Percentiles rank a stretch among this genome's conserved stretches.
phyloP scores from a whole-genome alignment of 1,140 invertebrate species.

The Bombus pyrosoma region DNA sequence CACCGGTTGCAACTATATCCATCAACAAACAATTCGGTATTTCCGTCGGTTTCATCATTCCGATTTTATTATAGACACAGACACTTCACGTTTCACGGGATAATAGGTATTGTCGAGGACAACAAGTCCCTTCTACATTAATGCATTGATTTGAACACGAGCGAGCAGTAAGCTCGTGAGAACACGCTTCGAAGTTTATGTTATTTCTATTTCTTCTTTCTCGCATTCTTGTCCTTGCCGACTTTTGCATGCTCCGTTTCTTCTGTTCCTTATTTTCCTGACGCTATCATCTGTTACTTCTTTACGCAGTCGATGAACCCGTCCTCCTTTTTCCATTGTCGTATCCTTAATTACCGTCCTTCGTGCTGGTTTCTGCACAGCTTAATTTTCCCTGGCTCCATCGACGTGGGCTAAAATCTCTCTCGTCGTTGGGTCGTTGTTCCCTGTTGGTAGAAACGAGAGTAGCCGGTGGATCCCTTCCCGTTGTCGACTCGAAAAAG shows the following conservation, averaged over 20 bases:
- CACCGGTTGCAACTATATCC: not conserved
- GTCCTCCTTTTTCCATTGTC: conserved; percentile 62
- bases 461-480: not conserved
- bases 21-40: conserved; percentile 37
- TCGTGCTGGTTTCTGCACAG: conserved; percentile 9
- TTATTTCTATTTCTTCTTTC: conserved; percentile 48
- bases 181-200: conserved; percentile 68
- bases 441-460: not conserved
- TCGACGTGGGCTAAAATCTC: not conserved
- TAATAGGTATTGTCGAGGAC: conserved; percentile 3
- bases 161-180: not conserved
- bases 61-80: not conserved
- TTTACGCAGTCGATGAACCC: conserved; percentile 75
- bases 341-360: conserved; percentile 46
- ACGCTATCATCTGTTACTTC: conserved; percentile 40
- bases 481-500: not conserved
- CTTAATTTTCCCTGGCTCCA: conserved; percentile 5
- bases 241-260: conserved; percentile 28
- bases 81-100: not conserved
- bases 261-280: conserved; percentile 45
- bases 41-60: conserved; percentile 24
- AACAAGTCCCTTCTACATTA: conserved; percentile 14
- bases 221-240: conserved; percentile 32
- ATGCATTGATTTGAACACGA: conserved; percentile 38
- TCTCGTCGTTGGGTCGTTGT: not conserved